Evolutionary conservation across 2,888 invertebrate genomes (phyloP).

Genomic region (Thyatira batis): DNA sequence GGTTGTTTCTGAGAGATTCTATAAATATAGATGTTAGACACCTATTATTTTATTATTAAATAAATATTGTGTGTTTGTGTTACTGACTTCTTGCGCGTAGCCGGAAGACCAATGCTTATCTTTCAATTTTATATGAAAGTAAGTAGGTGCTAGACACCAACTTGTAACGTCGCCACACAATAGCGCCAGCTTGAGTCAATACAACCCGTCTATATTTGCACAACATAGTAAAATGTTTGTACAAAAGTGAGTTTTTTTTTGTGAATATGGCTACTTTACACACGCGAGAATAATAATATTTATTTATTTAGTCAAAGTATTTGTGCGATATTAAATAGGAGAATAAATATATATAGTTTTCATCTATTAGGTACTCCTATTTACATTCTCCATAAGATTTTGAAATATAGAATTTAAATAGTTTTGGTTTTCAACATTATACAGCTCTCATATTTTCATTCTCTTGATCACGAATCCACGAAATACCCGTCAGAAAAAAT

Average conservation of each 20-base stretch:
- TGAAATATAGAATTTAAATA: too few species aligned
- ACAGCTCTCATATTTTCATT: too few species aligned
- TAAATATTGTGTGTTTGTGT: not conserved
- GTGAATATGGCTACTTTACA: slow-evolving; percentile 41
- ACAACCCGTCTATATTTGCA: slow-evolving; percentile 56
- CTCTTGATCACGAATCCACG: too few species aligned
- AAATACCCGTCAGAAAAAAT: not conserved
- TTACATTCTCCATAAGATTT: too few species aligned
- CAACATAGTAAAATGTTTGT: slow-evolving; percentile 49
- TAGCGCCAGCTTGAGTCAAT: slow-evolving; percentile 54
- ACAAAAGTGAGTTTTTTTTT: slow-evolving; percentile 50
- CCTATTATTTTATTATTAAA: not conserved
- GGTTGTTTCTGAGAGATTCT: not conserved
- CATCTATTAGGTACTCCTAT: too few species aligned
- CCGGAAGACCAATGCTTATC: slow-evolving; percentile 12
- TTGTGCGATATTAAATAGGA: not conserved
- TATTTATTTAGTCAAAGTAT: not conserved
- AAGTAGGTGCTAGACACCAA: slow-evolving; percentile 7
- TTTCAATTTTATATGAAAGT: slow-evolving; percentile 21
- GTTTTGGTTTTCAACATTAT: too few species aligned
- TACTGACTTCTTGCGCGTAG: not conserved
- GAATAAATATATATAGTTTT: not conserved
- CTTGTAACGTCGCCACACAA: slow-evolving; percentile 45
- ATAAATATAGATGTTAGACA: not conserved
- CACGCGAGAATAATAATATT: slow-evolving; percentile 16